These are phyloP conservation scores for Perdix hodgsoniae DNA, from an alignment of 2,797 vertebrate genomes.

Conservation along the genomic window DNA sequence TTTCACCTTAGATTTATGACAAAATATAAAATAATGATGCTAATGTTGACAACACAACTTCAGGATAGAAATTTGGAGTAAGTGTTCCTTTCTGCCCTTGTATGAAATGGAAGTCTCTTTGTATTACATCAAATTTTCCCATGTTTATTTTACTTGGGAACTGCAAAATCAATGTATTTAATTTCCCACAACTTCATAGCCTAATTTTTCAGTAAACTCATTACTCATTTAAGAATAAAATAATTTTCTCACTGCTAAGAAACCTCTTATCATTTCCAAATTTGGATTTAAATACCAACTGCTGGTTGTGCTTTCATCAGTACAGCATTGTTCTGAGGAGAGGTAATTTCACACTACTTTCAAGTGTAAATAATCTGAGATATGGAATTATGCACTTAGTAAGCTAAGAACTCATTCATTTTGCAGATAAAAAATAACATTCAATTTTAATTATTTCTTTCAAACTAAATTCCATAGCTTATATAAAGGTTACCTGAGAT, in stretches of 20 bases:
- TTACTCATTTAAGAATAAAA: not conserved
- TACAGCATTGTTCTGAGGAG: not conserved
- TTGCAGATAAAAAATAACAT: not conserved
- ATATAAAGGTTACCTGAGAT: not conserved
- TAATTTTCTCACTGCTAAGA: not conserved
- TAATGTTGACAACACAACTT: not conserved
- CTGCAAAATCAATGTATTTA: not conserved
- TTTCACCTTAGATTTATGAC: not conserved
- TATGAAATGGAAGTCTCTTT: not conserved
- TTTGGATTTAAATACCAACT: not conserved
- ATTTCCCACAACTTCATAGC: not conserved
- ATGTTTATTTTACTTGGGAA: not conserved
- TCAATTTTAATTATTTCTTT: not conserved
- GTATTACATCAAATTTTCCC: not conserved
- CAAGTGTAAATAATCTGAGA: not conserved
- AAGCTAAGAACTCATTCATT: not conserved
- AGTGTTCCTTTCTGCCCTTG: not conserved
- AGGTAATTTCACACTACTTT: not conserved
- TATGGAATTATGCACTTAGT: not conserved
- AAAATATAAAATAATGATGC: not conserved
- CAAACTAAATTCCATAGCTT: not conserved
- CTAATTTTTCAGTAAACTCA: not conserved
- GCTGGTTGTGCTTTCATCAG: not conserved
- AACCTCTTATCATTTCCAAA: not conserved
- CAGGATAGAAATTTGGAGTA: not conserved